Conservation (phyloP, 2,113 vertebrate species). For the Lates calcarifer region DNA sequence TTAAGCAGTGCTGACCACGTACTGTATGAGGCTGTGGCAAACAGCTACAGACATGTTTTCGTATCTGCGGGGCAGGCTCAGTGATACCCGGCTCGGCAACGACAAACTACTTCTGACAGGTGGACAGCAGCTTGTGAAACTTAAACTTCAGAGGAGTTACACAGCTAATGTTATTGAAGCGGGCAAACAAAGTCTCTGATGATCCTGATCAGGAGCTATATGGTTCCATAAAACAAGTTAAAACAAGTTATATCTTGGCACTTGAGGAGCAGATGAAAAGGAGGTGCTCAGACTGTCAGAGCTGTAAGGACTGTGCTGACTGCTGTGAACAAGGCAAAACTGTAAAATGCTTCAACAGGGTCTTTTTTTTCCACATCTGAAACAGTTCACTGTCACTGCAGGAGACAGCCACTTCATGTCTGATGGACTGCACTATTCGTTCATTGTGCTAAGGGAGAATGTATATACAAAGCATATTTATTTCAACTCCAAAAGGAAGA, state of each 20-base stretch:
- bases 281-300: not conserved
- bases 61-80: conserved; percentile 34
- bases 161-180: conserved; percentile 34
- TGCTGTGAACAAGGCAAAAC: not conserved
- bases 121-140: conserved; percentile 65
- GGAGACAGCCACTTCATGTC: not conserved
- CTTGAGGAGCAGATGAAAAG: too few relatives aligned
- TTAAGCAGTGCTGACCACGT: conserved; percentile 45
- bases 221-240: not conserved
- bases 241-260: not conserved
- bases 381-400: not conserved
- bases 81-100: conserved; percentile 50
- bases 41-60: conserved; percentile 31
- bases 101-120: conserved; percentile 66
- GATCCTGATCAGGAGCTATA: conserved; percentile 1
- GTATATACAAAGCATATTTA: conserved; percentile 6
- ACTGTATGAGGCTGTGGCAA: conserved; percentile 24
- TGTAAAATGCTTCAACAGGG: not conserved
- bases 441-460: not conserved
- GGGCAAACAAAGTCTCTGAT: conserved; percentile 6
- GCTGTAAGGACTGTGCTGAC: not conserved
- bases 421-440: not conserved
- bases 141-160: conserved; percentile 40
- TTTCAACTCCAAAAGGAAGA: conserved; percentile 19
- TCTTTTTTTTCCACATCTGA: not conserved